Evolutionary conservation across 2,888 invertebrate species (phyloP).

Genomic region (Sinhomidia bicolor): DNA sequence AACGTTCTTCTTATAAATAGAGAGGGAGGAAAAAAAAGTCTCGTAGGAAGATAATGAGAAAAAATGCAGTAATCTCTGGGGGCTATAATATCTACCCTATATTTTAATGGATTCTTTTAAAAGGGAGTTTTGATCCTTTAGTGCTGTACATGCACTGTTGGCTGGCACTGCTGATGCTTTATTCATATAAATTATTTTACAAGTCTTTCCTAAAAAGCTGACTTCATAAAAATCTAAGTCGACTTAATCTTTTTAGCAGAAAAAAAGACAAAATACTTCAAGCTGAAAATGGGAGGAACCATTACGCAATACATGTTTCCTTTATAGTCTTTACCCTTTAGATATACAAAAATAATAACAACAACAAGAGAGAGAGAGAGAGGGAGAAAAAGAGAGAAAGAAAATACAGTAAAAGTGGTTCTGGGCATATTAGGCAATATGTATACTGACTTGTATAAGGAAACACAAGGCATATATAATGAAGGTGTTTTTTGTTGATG

Average conservation of each 20-base stretch:
- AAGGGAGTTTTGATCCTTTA: constrained; percentile 14
- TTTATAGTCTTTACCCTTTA: not conserved
- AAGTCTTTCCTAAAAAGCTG: constrained; percentile 10
- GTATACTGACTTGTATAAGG: too few relatives aligned
- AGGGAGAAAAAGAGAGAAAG: too few relatives aligned
- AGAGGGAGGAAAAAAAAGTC: constrained; percentile 17
- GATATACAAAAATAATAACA: too few relatives aligned
- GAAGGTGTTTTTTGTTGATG: too few relatives aligned
- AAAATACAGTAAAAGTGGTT: too few relatives aligned
- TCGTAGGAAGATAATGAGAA: constrained; percentile 48
- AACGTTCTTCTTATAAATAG: too few relatives aligned
- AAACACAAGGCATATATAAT: too few relatives aligned
- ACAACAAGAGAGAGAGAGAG: too few relatives aligned
- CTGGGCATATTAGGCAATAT: too few relatives aligned
- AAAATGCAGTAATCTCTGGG: constrained; percentile 55
- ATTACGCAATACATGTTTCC: constrained; percentile 20
- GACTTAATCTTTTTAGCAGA: constrained; percentile 37
- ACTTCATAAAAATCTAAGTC: constrained; percentile 40
- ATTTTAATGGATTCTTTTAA: constrained; percentile 53
- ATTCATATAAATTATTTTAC: constrained; percentile 45
- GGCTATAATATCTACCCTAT: constrained; percentile 56
- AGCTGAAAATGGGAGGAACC: constrained; percentile 31
- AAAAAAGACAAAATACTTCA: constrained; percentile 37
- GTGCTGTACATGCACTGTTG: too few relatives aligned
- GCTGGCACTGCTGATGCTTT: constrained; percentile 16